Evolutionary conservation across 1,140 invertebrate genomes (phyloP).

Genomic region (Maniola jurtina): DNA sequence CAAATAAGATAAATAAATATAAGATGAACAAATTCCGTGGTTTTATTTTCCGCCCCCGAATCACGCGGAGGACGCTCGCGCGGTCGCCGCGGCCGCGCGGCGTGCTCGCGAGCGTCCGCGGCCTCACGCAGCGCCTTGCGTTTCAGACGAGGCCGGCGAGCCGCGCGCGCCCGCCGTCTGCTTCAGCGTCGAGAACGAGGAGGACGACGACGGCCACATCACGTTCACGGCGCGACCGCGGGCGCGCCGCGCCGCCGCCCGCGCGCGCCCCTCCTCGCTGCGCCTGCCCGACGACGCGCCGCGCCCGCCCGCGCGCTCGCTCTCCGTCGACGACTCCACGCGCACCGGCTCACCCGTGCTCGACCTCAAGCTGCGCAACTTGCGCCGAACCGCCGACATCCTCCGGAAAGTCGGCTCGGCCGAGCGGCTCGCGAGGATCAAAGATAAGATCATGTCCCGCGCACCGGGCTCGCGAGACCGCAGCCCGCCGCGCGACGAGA

Average conservation of each 20-base stretch:
- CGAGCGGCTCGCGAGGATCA: constrained; percentile 61
- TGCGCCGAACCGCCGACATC: constrained; percentile 55
- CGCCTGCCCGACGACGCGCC: constrained; percentile 46
- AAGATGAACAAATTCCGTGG: background rate
- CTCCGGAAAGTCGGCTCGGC: constrained; percentile 58
- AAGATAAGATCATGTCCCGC: constrained; percentile 64
- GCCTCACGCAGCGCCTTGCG: constrained; percentile 32
- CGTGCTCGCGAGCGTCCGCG: constrained; percentile 29
- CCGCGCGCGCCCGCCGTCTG: constrained; percentile 55
- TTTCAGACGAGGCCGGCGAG: constrained; percentile 36
- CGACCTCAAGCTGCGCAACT: constrained; percentile 47
- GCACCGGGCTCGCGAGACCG: constrained; percentile 51
- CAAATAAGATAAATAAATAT: constrained; percentile 1
- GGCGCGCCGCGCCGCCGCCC: constrained; percentile 26
- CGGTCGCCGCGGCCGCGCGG: constrained; percentile 28
- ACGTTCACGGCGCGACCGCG: constrained; percentile 50
- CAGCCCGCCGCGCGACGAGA: constrained; percentile 47
- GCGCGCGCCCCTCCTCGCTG: constrained; percentile 54
- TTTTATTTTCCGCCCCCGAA: constrained; percentile 18
- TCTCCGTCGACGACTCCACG: constrained; percentile 53
- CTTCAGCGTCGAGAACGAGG: constrained; percentile 64
- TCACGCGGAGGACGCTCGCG: background rate
- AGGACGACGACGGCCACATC: constrained; percentile 53
- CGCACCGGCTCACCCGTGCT: constrained; percentile 40
- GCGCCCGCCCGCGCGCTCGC: constrained; percentile 44